A percentile compares a stretch with the other conserved stretches of the same genome.
Conservation (phyloP, 2,797 vertebrate genomes). For the Rhyacichthys aspro region DNA sequence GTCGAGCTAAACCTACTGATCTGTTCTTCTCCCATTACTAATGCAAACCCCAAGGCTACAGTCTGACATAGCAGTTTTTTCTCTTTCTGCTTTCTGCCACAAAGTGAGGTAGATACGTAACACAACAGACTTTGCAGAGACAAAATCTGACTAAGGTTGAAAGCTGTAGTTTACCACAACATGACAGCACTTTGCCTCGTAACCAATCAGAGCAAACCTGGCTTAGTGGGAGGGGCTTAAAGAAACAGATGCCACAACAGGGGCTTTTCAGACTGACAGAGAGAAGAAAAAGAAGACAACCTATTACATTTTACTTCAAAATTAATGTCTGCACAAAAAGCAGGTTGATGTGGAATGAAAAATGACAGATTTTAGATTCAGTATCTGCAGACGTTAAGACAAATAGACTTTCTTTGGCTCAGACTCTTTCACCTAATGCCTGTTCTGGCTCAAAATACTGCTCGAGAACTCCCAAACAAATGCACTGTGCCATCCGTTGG, state of each 20-base stretch:
- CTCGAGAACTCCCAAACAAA: conserved; percentile 20
- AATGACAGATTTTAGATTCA: too few relatives aligned
- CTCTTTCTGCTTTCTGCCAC: too few relatives aligned
- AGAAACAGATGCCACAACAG: too few relatives aligned
- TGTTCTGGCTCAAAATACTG: conserved; percentile 12
- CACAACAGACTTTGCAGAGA: too few relatives aligned
- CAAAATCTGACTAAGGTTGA: too few relatives aligned
- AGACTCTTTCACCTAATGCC: conserved; percentile 6
- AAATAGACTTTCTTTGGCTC: neutral
- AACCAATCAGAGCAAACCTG: neutral
- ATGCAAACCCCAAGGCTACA: neutral
- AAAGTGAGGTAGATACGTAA: too few relatives aligned
- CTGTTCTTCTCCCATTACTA: neutral
- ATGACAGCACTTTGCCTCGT: too few relatives aligned
- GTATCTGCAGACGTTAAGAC: neutral
- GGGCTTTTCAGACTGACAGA: too few relatives aligned
- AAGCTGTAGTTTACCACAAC: too few relatives aligned
- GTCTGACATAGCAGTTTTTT: neutral
- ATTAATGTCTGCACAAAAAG: neutral
- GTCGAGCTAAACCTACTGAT: neutral
- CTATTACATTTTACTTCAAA: too few relatives aligned
- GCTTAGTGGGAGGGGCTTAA: too few relatives aligned
- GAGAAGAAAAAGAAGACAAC: too few relatives aligned
- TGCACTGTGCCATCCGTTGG: conserved; percentile 38
- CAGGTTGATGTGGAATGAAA: neutral